Base-by-base conservation (phyloP, 1,140 invertebrate species). In the Chelonus insularis region DNA sequence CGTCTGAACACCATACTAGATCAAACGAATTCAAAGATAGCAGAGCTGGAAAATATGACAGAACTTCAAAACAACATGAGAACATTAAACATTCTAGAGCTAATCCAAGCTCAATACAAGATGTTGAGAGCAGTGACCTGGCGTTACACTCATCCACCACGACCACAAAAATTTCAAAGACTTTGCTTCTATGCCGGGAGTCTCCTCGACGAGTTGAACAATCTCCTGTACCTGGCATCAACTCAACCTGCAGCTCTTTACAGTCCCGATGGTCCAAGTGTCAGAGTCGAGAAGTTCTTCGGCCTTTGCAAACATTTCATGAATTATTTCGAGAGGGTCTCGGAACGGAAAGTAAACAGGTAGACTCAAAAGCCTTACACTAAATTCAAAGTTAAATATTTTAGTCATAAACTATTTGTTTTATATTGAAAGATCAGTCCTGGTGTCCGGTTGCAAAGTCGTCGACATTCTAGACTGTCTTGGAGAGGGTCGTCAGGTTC, bases 321-420 rank as follows among this genome's bases (percentile, higher is more conserved):
- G 77, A 73, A 81, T 34, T 75, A 75, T 43, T 82, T 80, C 51
- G 80, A 82, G 63, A 80, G 74, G 23, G 64, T 76, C n/a, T 77
- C 80, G 0, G 80, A 82, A 41, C 68, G 69, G 18, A 74, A 64
- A 47, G 45, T 79, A 34, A 82, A 82, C 69, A 78, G 69, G 78
- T 80, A 14, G 6, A 55, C 20, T 6, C 23, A n/a, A 41, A 20
- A 21, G 16, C 23, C 39, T 43, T 23, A 16, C 25, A 29, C 3
- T 29, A 29, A 29, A 29, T 29, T n/a, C n/a, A n/a, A n/a, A n/a
- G n/a, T n/a, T n/a, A n/a, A n/a, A n/a, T n/a, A n/a, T n/a, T n/a
- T n/a, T n/a, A n/a, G n/a, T 39, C 18, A 23, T 21, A n/a, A 57
- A 14, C 11, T 8, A 20, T 9, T 20, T 20, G 1, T n/a, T 9